Conservation (phyloP, 2,888 invertebrate species). For the Drosophila multiciliata region DNA sequence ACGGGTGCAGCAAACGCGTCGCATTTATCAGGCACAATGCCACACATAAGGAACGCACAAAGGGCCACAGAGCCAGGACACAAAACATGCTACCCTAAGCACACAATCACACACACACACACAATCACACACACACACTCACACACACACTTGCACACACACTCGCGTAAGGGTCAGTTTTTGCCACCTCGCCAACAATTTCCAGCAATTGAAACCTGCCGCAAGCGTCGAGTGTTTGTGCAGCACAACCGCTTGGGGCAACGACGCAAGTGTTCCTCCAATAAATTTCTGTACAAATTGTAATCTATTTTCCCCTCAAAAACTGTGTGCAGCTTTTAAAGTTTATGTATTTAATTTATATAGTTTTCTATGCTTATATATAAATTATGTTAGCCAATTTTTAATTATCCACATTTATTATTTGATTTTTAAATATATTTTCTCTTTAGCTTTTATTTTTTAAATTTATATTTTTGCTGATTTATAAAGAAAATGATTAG, state of each 20-base stretch:
- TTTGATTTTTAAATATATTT: background rate
- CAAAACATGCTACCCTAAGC: slow-evolving; percentile 1
- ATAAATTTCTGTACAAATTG: slow-evolving; percentile 18
- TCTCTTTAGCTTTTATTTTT: background rate
- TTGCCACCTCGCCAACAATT: slow-evolving; percentile 44
- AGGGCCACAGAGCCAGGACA: slow-evolving; percentile 30
- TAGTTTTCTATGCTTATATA: too few relatives aligned
- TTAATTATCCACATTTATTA: background rate
- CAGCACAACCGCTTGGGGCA: slow-evolving; percentile 16
- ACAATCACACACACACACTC: slow-evolving; percentile 6
- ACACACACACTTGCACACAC: slow-evolving; percentile 10
- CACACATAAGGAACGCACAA: slow-evolving; percentile 69
- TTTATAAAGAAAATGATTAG: too few relatives aligned
- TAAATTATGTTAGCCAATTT: background rate
- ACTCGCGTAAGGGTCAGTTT: slow-evolving; percentile 35
- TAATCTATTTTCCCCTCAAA: background rate
- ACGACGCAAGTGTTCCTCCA: slow-evolving; percentile 16
- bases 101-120: slow-evolving; percentile 5
- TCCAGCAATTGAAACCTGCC: slow-evolving; percentile 46
- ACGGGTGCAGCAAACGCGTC: slow-evolving; percentile 37
- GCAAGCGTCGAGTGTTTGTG: slow-evolving; percentile 1
- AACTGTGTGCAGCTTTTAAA: background rate
- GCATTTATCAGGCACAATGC: slow-evolving; percentile 65
- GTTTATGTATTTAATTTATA: too few relatives aligned
- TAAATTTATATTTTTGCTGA: too few relatives aligned